Percentiles rank a stretch among this genome's conserved stretches.
phyloP scores from a whole-genome alignment of 92 coral and sea anemone species.

The Zoanthus gigantus region DNA sequence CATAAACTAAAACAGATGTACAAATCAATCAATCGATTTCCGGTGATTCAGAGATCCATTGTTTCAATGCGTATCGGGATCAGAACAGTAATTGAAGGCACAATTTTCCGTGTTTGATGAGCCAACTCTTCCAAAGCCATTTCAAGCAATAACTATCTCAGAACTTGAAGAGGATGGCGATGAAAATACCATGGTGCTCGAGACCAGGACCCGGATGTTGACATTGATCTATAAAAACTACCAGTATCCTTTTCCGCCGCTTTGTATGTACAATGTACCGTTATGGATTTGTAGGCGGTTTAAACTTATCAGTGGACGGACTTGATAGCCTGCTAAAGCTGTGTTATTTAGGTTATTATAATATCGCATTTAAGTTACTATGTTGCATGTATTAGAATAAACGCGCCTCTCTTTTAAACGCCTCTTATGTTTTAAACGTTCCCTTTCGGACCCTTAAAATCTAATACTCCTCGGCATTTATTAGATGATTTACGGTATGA shows the following conservation, averaged over 20 bases:
- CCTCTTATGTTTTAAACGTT: conserved; percentile 27
- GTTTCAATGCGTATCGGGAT: neutral
- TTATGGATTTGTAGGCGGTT: too few relatives aligned
- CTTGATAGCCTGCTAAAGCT: neutral
- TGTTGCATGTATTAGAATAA: conserved; percentile 2
- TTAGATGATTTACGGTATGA: too few relatives aligned
- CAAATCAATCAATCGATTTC: too few relatives aligned
- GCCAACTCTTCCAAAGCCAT: conserved; percentile 55
- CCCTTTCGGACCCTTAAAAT: neutral
- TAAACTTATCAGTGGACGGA: conserved; percentile 20
- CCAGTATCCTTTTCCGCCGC: too few relatives aligned
- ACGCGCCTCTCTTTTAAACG: neutral
- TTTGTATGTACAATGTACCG: too few relatives aligned
- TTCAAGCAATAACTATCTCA: too few relatives aligned
- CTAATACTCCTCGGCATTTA: neutral
- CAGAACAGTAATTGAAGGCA: conserved; percentile 25
- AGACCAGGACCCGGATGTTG: too few relatives aligned
- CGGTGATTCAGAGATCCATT: too few relatives aligned
- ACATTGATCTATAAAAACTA: too few relatives aligned
- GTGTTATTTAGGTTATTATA: conserved; percentile 30
- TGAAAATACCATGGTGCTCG: too few relatives aligned
- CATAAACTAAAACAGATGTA: too few relatives aligned
- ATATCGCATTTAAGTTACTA: conserved; percentile 50
- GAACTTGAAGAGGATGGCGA: too few relatives aligned
- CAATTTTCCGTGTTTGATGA: conserved; percentile 58